These are phyloP conservation scores for Luscinia luscinia DNA, from an alignment of 2,797 vertebrate species.

Conservation along the genomic window DNA sequence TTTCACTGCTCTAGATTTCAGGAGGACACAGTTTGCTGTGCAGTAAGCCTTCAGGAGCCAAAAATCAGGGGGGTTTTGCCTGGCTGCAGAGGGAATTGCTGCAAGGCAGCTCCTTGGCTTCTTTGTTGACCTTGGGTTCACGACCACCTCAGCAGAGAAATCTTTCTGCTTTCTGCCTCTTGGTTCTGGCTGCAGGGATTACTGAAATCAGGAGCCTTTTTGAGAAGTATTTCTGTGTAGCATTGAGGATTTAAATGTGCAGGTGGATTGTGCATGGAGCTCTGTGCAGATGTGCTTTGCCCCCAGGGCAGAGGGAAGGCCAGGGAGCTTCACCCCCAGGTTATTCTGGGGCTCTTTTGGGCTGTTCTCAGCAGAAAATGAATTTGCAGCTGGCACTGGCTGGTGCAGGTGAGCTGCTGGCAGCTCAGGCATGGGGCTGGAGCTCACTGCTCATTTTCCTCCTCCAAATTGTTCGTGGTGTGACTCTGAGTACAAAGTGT, in stretches of 20 bases:
- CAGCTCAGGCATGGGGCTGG: not conserved
- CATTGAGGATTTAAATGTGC: not conserved
- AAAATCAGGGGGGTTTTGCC: not conserved
- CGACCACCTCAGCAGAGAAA: not conserved
- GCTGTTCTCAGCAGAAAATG: not conserved
- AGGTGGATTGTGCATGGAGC: fast-evolving
- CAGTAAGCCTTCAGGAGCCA: not conserved
- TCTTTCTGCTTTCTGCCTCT: not conserved
- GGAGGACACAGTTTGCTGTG: not conserved
- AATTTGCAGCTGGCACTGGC: not conserved
- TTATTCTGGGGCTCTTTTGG: not conserved
- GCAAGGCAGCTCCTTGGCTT: not conserved
- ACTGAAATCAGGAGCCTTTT: not conserved
- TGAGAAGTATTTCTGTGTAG: not conserved
- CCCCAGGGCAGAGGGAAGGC: not conserved
- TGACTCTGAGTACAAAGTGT: not conserved
- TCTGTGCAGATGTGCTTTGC: not conserved
- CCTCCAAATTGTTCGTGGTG: not conserved
- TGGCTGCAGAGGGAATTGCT: not conserved
- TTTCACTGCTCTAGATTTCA: not conserved
- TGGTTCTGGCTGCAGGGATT: not conserved
- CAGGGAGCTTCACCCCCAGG: not conserved
- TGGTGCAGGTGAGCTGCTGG: not conserved
- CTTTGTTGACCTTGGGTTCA: not conserved
- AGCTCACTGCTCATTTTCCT: not conserved